Evolutionary conservation across 2,888 invertebrate genomes (phyloP), one percentile per base, ranked within the genome.

Genomic region (Lordiphosa andalusiaca): DNA sequence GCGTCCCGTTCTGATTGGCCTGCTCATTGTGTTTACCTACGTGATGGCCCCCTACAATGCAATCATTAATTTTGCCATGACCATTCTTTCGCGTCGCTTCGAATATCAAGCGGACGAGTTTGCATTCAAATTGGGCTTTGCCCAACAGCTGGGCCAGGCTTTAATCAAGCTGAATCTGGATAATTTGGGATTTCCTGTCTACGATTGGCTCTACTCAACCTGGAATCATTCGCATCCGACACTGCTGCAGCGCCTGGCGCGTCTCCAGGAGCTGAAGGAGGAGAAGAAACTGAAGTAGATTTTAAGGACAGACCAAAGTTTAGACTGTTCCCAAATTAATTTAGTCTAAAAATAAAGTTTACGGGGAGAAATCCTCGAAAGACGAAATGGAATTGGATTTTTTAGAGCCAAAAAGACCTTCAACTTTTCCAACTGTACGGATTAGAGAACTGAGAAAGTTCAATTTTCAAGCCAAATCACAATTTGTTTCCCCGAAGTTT

Each of bases 171-270:
- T 99, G 60, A 95, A 98, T 85, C 94, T 95, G 87, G 99, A 99
- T 89, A 99, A 99, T 91, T 92, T 99, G 67, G 95, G 96, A 58
- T 98, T 98, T 90, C 99, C 99, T 0, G 93, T 99, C 65, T 95
- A 95, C 87, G 99, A 99, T 88, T 93, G 93, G 90, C 90, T 98
- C 51, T 99, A 95, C 90, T 98, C 98, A 0, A 92, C 94, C 38
- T 99, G 97, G 96, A 95, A 98, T 89, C 97, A 97, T 90, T 97
- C 96, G 3, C 99, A 99, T 91, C 99, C 99, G 53, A 97, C 98
- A n/a, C 90, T 98, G 23, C 91, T 98, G 60, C 97, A 99, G 88
- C 92, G 99, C 85, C 91, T 99, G 71, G 93, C 91, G 39, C 81
- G 88, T 23, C 73, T 90, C 10, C 82, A 86, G 39, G 69, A 87